Conservation (phyloP, 2,113 vertebrate species). For the Lepus europaeus region DNA sequence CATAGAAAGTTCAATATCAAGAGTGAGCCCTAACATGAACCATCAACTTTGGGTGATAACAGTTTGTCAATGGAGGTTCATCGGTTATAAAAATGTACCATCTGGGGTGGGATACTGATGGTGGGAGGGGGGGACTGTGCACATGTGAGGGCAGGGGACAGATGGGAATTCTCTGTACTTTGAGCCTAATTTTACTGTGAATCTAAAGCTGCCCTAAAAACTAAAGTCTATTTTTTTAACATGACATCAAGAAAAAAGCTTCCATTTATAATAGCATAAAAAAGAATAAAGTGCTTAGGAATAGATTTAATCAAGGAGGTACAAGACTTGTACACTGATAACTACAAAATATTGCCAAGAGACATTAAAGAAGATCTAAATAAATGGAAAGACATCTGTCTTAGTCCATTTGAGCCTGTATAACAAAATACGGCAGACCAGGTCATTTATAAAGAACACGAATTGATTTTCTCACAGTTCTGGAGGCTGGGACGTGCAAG, state of each 20-base stretch:
- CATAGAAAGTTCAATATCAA: not conserved
- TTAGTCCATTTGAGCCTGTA: not conserved
- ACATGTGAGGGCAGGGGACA: not conserved
- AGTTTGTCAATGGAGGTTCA: not conserved
- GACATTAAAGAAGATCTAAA: slow-evolving; percentile 46
- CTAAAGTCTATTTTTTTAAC: not conserved
- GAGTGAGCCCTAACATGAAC: not conserved
- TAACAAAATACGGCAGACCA: not conserved
- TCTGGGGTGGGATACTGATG: not conserved
- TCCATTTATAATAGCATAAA: not conserved
- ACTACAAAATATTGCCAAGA: slow-evolving; percentile 20
- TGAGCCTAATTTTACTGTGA: not conserved
- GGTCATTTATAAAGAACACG: not conserved
- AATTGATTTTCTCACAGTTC: not conserved
- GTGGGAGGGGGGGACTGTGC: not conserved
- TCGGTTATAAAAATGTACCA: not conserved
- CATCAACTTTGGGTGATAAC: not conserved
- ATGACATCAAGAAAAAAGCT: slow-evolving; percentile 55
- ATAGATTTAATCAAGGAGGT: not conserved
- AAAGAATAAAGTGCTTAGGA: slow-evolving; percentile 20
- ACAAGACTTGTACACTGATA: not conserved
- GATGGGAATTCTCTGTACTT: not conserved
- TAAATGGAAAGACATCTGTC: slow-evolving; percentile 28
- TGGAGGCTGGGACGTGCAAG: not conserved
- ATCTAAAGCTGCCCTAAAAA: not conserved